Conservation (phyloP, 2,888 invertebrate genomes). For the Apodemia zela region DNA sequence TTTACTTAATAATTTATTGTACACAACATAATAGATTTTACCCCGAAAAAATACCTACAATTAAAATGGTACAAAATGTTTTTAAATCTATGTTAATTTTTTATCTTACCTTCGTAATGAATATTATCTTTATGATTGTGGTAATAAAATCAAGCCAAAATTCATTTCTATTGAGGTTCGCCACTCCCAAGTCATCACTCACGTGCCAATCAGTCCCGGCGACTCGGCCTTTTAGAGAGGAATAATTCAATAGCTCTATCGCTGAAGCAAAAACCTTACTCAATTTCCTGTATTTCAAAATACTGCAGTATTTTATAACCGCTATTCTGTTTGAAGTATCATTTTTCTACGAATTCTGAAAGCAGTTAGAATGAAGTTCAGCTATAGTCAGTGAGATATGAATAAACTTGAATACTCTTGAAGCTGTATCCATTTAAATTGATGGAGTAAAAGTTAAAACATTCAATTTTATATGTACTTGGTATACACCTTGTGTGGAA, state of each 20-base stretch:
- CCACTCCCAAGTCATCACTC: constrained; percentile 10
- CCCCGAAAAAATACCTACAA: too few relatives aligned
- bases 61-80: too few relatives aligned
- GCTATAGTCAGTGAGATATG: not conserved
- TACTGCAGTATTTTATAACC: not conserved
- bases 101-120: not conserved
- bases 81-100: too few relatives aligned
- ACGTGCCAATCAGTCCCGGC: not conserved
- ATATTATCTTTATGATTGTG: not conserved
- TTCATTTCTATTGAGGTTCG: not conserved
- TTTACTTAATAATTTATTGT: too few relatives aligned
- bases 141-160: not conserved
- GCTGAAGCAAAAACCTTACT: not conserved
- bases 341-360: not conserved
- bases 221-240: constrained; percentile 9
- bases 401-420: constrained; percentile 1
- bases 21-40: too few relatives aligned
- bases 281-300: not conserved
- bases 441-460: not conserved
- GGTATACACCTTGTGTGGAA: too few relatives aligned
- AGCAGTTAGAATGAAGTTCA: not conserved
- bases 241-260: constrained; percentile 10
- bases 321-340: not conserved
- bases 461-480: too few relatives aligned
- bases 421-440: not conserved